Conservation (phyloP, 2,888 invertebrate genomes). For the Acleris holmiana region DNA sequence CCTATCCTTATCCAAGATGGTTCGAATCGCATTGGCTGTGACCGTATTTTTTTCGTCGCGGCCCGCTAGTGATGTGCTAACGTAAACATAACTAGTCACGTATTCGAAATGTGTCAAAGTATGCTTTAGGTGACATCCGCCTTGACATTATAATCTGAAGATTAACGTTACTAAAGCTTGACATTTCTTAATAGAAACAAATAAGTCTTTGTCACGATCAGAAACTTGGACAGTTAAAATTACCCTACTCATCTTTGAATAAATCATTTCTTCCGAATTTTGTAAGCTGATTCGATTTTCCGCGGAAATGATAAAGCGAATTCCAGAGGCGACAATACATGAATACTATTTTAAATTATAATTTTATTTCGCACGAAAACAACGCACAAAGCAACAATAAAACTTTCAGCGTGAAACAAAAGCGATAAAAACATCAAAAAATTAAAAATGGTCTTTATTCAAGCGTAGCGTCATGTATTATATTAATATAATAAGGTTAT, state of each 20-base stretch:
- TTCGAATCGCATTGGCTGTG: slow-evolving; percentile 15
- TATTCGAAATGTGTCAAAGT: slow-evolving; percentile 70
- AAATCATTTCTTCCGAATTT: slow-evolving; percentile 16
- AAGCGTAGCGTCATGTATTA: slow-evolving; percentile 60
- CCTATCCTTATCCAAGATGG: neutral
- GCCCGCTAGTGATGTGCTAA: slow-evolving; percentile 57
- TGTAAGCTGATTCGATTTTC: slow-evolving; percentile 16
- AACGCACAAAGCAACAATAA: slow-evolving; percentile 45
- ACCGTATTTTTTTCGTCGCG: slow-evolving; percentile 42
- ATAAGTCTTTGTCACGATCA: slow-evolving; percentile 60
- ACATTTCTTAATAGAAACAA: slow-evolving; percentile 57
- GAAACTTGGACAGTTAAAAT: slow-evolving; percentile 34
- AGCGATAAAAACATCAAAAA: slow-evolving; percentile 71
- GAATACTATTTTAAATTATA: slow-evolving; percentile 44
- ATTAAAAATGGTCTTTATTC: slow-evolving; percentile 62
- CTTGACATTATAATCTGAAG: slow-evolving; percentile 73
- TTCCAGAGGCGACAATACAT: slow-evolving; percentile 27
- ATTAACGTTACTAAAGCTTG: slow-evolving; percentile 60
- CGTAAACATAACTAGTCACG: slow-evolving; percentile 68
- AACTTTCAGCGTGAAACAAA: slow-evolving; percentile 58
- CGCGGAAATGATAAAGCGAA: slow-evolving; percentile 23
- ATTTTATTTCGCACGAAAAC: slow-evolving; percentile 34
- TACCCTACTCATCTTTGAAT: slow-evolving; percentile 11
- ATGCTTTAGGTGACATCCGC: slow-evolving; percentile 62
- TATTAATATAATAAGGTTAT: slow-evolving; percentile 63